Conservation (phyloP, 2,888 invertebrate genomes). For the Trachelus stipa region DNA sequence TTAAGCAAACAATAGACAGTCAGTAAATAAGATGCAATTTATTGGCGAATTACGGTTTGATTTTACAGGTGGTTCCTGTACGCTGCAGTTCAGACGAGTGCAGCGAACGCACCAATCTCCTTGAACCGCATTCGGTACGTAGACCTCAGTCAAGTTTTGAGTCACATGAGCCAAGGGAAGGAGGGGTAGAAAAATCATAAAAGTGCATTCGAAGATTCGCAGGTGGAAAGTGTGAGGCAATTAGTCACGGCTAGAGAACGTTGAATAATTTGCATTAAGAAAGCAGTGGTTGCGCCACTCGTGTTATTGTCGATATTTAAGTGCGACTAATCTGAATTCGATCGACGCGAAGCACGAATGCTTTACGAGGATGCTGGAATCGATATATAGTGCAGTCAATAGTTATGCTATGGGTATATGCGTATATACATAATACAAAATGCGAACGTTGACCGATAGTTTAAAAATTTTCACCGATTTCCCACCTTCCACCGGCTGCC, state of each 20-base stretch:
- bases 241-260: neutral
- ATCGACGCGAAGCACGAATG: neutral
- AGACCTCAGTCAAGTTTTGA: slow-evolving; percentile 32
- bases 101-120: slow-evolving; percentile 37
- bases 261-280: neutral
- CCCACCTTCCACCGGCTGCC: slow-evolving; percentile 43
- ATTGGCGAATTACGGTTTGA: too few relatives aligned
- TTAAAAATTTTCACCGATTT: slow-evolving; percentile 44
- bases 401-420: too few relatives aligned
- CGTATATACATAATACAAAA: too few relatives aligned
- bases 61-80: too few relatives aligned
- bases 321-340: neutral
- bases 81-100: too few relatives aligned
- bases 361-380: neutral
- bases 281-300: neutral
- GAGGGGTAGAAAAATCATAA: too few relatives aligned
- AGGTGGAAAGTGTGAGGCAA: too few relatives aligned
- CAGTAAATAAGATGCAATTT: too few relatives aligned
- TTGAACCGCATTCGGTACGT: slow-evolving; percentile 55
- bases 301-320: neutral
- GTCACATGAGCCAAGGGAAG: too few relatives aligned
- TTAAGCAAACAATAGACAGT: too few relatives aligned
- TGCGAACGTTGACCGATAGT: neutral
- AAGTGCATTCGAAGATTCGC: too few relatives aligned
- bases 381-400: too few relatives aligned